Base-by-base conservation (phyloP, 2,113 vertebrate genomes). In the Pollachius pollachius region DNA sequence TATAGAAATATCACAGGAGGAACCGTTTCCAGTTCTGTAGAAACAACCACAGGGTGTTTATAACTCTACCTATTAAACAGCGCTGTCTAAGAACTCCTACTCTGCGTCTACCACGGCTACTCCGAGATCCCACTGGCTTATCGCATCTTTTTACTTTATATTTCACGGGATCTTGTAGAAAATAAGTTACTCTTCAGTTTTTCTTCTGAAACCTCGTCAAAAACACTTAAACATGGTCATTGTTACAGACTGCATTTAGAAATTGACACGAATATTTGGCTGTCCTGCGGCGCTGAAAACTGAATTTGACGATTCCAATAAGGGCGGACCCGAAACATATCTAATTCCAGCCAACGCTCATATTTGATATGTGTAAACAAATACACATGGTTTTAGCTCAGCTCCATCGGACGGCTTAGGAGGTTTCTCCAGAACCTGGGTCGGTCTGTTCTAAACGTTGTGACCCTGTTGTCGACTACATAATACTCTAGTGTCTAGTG, bases 261-360 rank as follows among this genome's bases (percentile, higher is more conserved):
- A 48, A 48, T 48, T 7, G 12, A 52, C 79, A 80, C n/a, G 80
- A 84, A 84, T 74, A 86, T 83, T 84, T 84, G 79, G 82, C 84
- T 79, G 81, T 13, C 74, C 76, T 68, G 72, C 71, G 72, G 70
- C 67, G 77, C n/a, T 1, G 23, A 84, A 81, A 76, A 78, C 74
- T 60, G 52, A 63, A 71, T 64, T 69, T 75, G 80, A 70, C 63
- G 54, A 74, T 64, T 81, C 69, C 64, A 81, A 67, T 72, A 60
- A 73, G 67, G 74, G 79, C 77, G 81, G 77, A 78, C 79, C 82
- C 83, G 84, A 70, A 83, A 68, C 67, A 78, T 70, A 84, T 78
- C 73, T 65, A 7, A 7, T 48, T 7, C 41, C 8, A 48, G 41
- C 41, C 41, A 48, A 48, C 41, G 8, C 7, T 48, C 8, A 48